Evolutionary conservation across 1,140 invertebrate species (phyloP), one percentile per base, ranked within the genome.

Genomic region (Mactra quadrangularis): DNA sequence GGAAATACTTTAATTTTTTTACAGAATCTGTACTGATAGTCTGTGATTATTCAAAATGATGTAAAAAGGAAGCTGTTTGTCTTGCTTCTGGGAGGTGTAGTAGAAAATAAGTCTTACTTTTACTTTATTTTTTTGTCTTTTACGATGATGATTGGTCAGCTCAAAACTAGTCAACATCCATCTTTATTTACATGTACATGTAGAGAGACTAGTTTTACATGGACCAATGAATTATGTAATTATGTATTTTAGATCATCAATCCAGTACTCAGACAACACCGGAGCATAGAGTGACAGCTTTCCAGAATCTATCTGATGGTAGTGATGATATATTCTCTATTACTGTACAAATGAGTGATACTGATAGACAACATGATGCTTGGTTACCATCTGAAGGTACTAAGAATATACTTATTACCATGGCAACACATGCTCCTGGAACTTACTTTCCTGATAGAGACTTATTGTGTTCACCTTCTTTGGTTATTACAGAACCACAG

Each of bases 351-450:
- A 89, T 90, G 87, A 92, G 89, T 86, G 92, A 93, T 57, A 75
- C 87, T 35, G 96, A 96, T 86, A 93, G 95, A 86, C 93, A 95
- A 77, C 93, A 95, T 91, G 96, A 96, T 94, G 95, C 96, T 3
- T 97, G 96, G 96, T 95, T 96, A 87, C 95, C 96, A 9, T 95
- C 94, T 83, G 95, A 96, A 81, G 93, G 94, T 76, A 95, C 96
- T 3, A 94, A 95, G 86, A 94, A 95, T 88, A 94, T 95, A 50
- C 91, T 96, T 22, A 94, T 95, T 85, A 90, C 93, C 90, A 94
- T 95, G 93, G 89, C 95, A 90, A 96, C 95, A 38, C 95, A 95
- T 82, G 91, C 94, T 7, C 94, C 95, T 71, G 95, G 96, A 13
- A 95, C 95, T 19, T 96, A 95, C 88, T 94, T 95, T 84, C 95